These are phyloP conservation scores for Scrobipalpa costella DNA, from an alignment of 2,888 invertebrate species.

Conservation along the genomic window DNA sequence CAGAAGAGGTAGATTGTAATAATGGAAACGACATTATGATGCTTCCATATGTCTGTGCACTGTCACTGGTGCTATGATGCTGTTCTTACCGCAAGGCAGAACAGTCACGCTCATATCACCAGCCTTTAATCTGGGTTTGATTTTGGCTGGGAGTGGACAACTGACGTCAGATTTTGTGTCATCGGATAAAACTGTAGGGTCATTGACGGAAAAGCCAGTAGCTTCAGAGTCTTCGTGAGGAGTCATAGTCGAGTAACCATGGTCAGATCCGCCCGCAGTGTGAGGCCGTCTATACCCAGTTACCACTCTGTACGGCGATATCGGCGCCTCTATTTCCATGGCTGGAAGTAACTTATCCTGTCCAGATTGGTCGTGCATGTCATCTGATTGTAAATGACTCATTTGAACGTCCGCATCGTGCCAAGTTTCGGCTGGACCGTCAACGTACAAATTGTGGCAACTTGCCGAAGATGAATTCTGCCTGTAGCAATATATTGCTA, in stretches of 20 bases:
- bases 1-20: conserved; percentile 58
- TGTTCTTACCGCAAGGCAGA: conserved; percentile 78
- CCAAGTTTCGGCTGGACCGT: conserved; percentile 77
- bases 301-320: conserved; percentile 93
- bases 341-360: conserved; percentile 84
- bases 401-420: conserved; percentile 83
- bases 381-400: conserved; percentile 87
- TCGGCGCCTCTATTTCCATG: conserved; percentile 84
- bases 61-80: conserved; percentile 92
- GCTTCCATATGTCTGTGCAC: conserved; percentile 95
- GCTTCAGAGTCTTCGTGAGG: conserved; percentile 94
- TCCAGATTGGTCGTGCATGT: conserved; percentile 83
- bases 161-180: conserved; percentile 79
- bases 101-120: conserved; percentile 72
- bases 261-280: conserved; percentile 92
- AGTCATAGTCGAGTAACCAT: conserved; percentile 97
- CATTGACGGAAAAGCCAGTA: conserved; percentile 87
- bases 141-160: conserved; percentile 79
- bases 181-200: conserved; percentile 81
- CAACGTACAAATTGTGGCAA: conserved; percentile 75
- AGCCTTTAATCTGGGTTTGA: conserved; percentile 67
- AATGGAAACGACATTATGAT: conserved; percentile 63
- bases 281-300: conserved; percentile 89
- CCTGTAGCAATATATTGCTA: conserved; percentile 92
- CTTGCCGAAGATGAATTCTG: conserved; percentile 81